Conservation (phyloP, 1,140 invertebrate species). For the Onthophagus taurus region DNA sequence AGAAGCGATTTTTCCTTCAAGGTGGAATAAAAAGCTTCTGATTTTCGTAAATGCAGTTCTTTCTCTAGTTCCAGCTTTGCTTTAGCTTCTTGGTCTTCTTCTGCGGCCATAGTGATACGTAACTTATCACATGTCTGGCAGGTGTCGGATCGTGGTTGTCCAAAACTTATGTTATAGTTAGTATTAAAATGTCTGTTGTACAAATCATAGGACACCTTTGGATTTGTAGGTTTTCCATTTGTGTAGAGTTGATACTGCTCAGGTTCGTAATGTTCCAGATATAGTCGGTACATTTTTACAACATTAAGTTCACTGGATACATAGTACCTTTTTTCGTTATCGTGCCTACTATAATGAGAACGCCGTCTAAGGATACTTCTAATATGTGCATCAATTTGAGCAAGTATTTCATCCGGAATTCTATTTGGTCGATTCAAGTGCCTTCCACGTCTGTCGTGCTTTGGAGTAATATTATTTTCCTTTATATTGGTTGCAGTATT, state of each 20-base stretch:
- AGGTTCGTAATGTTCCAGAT: background rate
- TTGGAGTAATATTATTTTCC: slow-evolving; percentile 4
- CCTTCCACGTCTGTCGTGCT: slow-evolving; percentile 1
- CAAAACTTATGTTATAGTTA: slow-evolving; percentile 8
- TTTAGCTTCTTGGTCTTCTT: slow-evolving; percentile 4
- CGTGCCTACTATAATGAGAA: slow-evolving; percentile 1
- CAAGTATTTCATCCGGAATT: background rate
- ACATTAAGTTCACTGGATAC: slow-evolving; percentile 4
- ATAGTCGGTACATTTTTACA: slow-evolving; percentile 2
- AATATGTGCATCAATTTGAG: slow-evolving; percentile 8
- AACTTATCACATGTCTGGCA: slow-evolving; percentile 8
- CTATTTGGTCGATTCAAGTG: slow-evolving; percentile 7
- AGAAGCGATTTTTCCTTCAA: slow-evolving; percentile 2
- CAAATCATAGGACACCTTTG: slow-evolving; percentile 5
- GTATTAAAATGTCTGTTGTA: slow-evolving; percentile 3
- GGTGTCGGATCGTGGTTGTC: slow-evolving; percentile 3
- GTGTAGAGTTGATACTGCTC: slow-evolving; percentile 4
- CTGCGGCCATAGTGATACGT: background rate
- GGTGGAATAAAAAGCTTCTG: background rate
- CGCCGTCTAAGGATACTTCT: slow-evolving; percentile 4
- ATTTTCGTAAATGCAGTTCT: slow-evolving; percentile 2
- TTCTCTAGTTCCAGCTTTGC: background rate
- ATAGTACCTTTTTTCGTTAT: slow-evolving; percentile 5
- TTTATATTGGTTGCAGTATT: background rate
- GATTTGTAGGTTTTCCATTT: background rate